These are phyloP conservation scores for Tiaroga cobitis DNA, from an alignment of 2,797 vertebrate species.

Conservation along the genomic window DNA sequence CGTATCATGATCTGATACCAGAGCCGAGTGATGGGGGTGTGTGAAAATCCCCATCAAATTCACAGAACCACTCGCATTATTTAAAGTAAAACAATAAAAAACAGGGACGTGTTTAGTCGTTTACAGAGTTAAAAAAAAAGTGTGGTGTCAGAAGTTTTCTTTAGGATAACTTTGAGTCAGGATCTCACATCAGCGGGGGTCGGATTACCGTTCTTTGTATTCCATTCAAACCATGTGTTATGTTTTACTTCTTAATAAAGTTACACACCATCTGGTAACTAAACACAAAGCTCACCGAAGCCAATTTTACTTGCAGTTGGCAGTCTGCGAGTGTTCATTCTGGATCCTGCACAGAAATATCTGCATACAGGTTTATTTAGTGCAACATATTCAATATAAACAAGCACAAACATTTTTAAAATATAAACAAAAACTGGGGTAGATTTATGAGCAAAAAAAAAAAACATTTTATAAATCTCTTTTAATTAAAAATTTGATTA, in stretches of 20 bases:
- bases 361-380: background rate
- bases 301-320: background rate
- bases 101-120: background rate
- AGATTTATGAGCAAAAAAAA: background rate
- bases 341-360: no score
- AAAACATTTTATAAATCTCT: background rate
- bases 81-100: background rate
- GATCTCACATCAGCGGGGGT: background rate
- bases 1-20: background rate
- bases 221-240: background rate
- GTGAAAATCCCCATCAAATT: no score
- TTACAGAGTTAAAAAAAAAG: background rate
- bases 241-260: background rate
- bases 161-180: background rate
- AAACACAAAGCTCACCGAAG: background rate
- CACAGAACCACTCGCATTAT: background rate
- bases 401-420: no score
- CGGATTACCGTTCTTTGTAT: background rate
- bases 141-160: background rate
- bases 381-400: background rate
- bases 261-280: background rate
- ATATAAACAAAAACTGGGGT: background rate
- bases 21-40: background rate
- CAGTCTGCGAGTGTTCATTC: background rate
- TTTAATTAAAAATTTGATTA: background rate